Evolutionary conservation across 2,797 vertebrate genomes (phyloP), one percentile per base, ranked within the genome.

Genomic region (Ispidina lecontei): DNA sequence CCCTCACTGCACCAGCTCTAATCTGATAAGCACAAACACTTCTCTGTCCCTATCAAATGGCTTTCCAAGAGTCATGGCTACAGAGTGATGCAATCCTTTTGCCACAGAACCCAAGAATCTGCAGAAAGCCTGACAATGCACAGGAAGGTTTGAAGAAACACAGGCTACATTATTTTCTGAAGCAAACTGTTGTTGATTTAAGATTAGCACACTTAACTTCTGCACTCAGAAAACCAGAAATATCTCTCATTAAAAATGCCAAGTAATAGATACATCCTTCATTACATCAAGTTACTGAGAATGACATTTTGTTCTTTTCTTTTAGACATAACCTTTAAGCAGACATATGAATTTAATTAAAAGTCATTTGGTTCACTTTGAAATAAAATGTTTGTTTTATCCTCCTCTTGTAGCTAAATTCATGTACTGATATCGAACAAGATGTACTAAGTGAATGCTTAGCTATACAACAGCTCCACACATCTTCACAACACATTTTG

Each of bases 401-500:
- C 76, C 77, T 49, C 91, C 15, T 96, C 73, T 90, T 92, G 58
- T 97, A 99, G 99, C 96, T 99, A 75, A 98, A 99, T 89, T 92
- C 98, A 4, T 98, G 98, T 91, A 96, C 98, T 33, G 98, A 99
- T 94, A 94, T 98, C 46, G 99, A 99, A 95, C 97, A 98, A 35
- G 98, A 99, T 4, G 95, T 98, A 89, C 97, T 99, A 94, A 98
- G 97, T 9, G 98, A 99, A 85, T 99, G 98, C 95, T 97, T 99
- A 97, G 98, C 98, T 73, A 97, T 99, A 92, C 98, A 99, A 93
- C 98, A 99, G 58, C 98, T 99, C 63, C 99, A 98, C 65, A 97
- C 97, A 23, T 54, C 98, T 93, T 97, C 98, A 91, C 98, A 98
- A 85, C 98, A 99, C 67, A 96, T 98, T 87, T 97, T 98, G 92